Conservation (phyloP, 2,113 vertebrate species). For the Martes martes region DNA sequence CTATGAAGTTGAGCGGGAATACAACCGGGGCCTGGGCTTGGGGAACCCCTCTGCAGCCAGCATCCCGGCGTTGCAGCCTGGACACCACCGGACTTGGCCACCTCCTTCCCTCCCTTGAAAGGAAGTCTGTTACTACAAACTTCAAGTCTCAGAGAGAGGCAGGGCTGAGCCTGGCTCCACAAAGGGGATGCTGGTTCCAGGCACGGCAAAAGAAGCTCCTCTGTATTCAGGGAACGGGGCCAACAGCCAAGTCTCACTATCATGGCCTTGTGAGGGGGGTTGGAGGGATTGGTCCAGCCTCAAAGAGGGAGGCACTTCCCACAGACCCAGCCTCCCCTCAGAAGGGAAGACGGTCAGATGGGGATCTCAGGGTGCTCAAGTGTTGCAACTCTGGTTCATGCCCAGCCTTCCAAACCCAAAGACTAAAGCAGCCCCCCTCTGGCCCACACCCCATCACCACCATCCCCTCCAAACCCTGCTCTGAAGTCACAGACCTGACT, state of each 20-base stretch:
- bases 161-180: slow-evolving; percentile 38
- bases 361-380: background rate
- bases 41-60: background rate
- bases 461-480: background rate
- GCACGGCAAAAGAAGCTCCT: slow-evolving; percentile 55
- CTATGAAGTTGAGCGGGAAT: background rate
- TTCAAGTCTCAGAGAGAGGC: background rate
- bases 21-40: background rate
- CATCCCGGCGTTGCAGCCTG: background rate
- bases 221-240: slow-evolving; percentile 29
- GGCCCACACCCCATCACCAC: background rate
- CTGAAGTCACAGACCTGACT: background rate
- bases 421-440: background rate
- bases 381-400: background rate
- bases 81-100: background rate
- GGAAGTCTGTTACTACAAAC: slow-evolving; percentile 13
- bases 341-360: background rate
- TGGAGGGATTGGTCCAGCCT: background rate
- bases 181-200: slow-evolving; percentile 73
- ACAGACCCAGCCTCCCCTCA: background rate
- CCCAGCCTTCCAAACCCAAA: background rate
- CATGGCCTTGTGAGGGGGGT: background rate
- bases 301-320: background rate
- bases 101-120: slow-evolving; percentile 17
- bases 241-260: background rate